Evolutionary conservation across 2,113 vertebrate genomes (phyloP), one percentile per base, ranked within the genome.

Genomic region (Himantopus leucocephalus): DNA sequence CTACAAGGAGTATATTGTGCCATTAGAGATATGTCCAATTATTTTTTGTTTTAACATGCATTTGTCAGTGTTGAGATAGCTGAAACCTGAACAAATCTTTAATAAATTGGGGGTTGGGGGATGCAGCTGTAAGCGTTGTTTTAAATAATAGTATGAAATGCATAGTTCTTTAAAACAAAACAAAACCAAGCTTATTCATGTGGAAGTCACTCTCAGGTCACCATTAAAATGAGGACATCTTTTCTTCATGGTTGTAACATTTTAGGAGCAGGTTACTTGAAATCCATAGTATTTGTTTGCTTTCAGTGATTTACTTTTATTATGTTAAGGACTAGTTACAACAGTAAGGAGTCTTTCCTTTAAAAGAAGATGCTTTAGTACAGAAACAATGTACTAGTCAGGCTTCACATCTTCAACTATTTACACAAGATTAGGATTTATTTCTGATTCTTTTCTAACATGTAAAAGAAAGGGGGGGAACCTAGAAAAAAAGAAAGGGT

Each of bases 351-450:
- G 56, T n/a, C 68, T 67, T 96, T 97, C 92, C 93, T 97, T 58
- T 93, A 96, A 91, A 75, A 88, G 76, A 92, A 92, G 95, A 97
- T 96, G 92, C 95, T 95, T 93, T 96, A 91, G 91, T 93, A 63
- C 86, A 96, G 96, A 88, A 97, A 96, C 93, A 95, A 91, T 96
- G 91, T 94, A 52, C 85, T 91, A 93, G 95, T 93, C 87, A 92
- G 47, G 83, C 96, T 97, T 95, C 87, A 91, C 85, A 84, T 96
- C 93, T 96, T 92, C 88, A 81, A 90, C 96, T 97, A 89, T 97
- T 98, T 97, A 96, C 95, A 91, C 91, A 97, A 96, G 94, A 96
- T 97, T 96, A 96, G 94, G 96, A 96, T 96, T 97, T 95, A 96
- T 96, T 97, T 97, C 80, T 96, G 91, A 92, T 96, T 95, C 96